Percentiles rank a stretch among this genome's conserved stretches.
These are phyloP conservation scores for Hemibagrus guttatus DNA, from an alignment of 2,797 vertebrate species.

Conservation along the genomic window DNA sequence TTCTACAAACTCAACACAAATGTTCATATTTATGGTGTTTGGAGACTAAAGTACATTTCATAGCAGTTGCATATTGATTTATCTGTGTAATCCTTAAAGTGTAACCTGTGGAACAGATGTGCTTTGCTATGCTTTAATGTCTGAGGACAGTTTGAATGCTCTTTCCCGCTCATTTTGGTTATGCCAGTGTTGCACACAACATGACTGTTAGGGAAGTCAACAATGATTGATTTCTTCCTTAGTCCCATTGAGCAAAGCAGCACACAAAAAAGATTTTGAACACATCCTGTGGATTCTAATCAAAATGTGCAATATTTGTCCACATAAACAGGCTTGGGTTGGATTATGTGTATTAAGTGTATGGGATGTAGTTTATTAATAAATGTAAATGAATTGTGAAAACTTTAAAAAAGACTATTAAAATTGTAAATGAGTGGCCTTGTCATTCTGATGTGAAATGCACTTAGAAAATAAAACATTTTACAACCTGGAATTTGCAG, in stretches of 20 bases:
- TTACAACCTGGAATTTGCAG: not conserved
- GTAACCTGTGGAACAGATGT: slow-evolving; percentile 28
- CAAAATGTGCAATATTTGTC: not conserved
- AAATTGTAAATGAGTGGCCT: not conserved
- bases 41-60: slow-evolving; percentile 13
- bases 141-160: slow-evolving; percentile 12
- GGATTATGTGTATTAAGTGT: not conserved
- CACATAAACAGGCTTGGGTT: not conserved
- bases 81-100: slow-evolving; percentile 7
- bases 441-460: not conserved
- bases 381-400: not conserved
- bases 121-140: slow-evolving; percentile 17
- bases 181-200: slow-evolving; percentile 5
- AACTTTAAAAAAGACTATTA: too few relatives aligned
- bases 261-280: not conserved
- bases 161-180: not conserved
- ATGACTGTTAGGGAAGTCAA: slow-evolving; percentile 21
- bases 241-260: not conserved
- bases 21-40: slow-evolving; percentile 18
- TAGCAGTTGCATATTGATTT: slow-evolving; percentile 11
- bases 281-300: not conserved
- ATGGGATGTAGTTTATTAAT: not conserved
- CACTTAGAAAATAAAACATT: not conserved
- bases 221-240: slow-evolving; percentile 17
- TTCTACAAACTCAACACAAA: slow-evolving; percentile 18